Percentiles rank a stretch among this genome's conserved stretches.
phyloP scores from a whole-genome alignment of 2,888 invertebrate genomes.

The Blastobasis lacticolella region DNA sequence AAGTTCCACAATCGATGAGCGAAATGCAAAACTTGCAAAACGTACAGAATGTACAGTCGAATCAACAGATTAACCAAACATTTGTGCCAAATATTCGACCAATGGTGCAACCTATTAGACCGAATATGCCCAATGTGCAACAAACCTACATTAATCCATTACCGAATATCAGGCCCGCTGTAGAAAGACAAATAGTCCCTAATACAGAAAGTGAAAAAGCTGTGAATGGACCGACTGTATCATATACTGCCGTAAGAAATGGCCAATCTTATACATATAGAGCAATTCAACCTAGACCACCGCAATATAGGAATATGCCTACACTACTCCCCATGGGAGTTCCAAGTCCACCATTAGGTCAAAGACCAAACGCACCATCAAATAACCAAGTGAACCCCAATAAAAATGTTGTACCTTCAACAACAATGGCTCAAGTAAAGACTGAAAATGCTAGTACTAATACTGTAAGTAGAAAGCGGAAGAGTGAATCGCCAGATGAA shows the following conservation, averaged over 20 bases:
- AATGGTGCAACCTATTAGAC: conserved; percentile 9
- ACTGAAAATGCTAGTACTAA: conserved; percentile 12
- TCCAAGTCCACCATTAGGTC: conserved; percentile 12
- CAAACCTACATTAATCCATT: conserved; percentile 4
- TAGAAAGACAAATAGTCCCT: background rate
- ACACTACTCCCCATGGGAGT: conserved; percentile 2
- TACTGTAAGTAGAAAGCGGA: conserved; percentile 40
- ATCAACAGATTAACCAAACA: conserved; percentile 17
- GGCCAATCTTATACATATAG: conserved; percentile 32
- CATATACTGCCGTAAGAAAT: conserved; percentile 22
- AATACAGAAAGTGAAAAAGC: conserved; percentile 13
- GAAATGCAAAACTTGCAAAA: background rate
- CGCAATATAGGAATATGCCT: conserved; percentile 4
- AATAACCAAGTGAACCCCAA: background rate
- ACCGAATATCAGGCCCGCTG: background rate
- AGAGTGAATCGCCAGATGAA: conserved; percentile 58
- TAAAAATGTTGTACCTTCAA: background rate
- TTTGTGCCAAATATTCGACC: conserved; percentile 20
- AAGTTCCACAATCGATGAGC: background rate
- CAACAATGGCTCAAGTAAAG: conserved; percentile 11
- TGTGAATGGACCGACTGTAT: conserved; percentile 8
- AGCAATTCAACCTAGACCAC: conserved; percentile 46
- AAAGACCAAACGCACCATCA: conserved; percentile 9
- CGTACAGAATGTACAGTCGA: background rate
- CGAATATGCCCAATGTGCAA: conserved; percentile 2